A percentile compares a stretch with the other conserved stretches of the same genome.
Evolutionary conservation across 2,888 invertebrate genomes (phyloP).

Genomic region (Drosophila nigritarsus): DNA sequence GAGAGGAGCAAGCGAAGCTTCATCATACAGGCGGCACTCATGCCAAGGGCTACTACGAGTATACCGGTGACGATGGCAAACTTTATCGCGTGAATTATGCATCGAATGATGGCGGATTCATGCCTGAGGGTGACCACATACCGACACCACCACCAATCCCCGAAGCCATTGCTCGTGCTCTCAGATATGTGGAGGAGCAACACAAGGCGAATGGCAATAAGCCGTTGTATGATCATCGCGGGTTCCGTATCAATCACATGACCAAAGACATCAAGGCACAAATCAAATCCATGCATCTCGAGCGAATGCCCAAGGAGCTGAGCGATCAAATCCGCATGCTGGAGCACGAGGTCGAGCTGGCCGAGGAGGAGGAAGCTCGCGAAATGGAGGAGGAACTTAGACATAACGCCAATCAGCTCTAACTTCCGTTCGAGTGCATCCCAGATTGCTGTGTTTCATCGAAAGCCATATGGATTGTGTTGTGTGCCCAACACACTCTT

Average conservation of each 20-base stretch:
- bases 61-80: slow-evolving; percentile 88
- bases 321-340: slow-evolving; percentile 70
- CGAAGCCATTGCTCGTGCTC: slow-evolving; percentile 89
- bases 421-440: neutral
- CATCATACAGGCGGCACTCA: slow-evolving; percentile 86
- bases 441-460: slow-evolving; percentile 41
- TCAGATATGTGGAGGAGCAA: slow-evolving; percentile 88
- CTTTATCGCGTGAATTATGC: slow-evolving; percentile 86
- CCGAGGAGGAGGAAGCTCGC: slow-evolving; percentile 66
- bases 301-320: slow-evolving; percentile 74
- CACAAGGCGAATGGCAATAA: slow-evolving; percentile 80
- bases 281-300: slow-evolving; percentile 71
- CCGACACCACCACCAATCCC: slow-evolving; percentile 91
- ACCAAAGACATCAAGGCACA: slow-evolving; percentile 77
- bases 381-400: slow-evolving; percentile 37
- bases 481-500: slow-evolving; percentile 20
- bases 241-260: slow-evolving; percentile 82
- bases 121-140: slow-evolving; percentile 88
- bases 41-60: slow-evolving; percentile 89
- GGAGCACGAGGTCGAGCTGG: slow-evolving; percentile 76
- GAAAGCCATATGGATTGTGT: slow-evolving; percentile 48
- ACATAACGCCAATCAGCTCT: slow-evolving; percentile 4
- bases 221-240: slow-evolving; percentile 81
- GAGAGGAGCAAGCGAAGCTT: slow-evolving; percentile 87
- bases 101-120: slow-evolving; percentile 87